Evolutionary conservation across 2,888 invertebrate species (phyloP).

Genomic region (Pyralis farinalis): DNA sequence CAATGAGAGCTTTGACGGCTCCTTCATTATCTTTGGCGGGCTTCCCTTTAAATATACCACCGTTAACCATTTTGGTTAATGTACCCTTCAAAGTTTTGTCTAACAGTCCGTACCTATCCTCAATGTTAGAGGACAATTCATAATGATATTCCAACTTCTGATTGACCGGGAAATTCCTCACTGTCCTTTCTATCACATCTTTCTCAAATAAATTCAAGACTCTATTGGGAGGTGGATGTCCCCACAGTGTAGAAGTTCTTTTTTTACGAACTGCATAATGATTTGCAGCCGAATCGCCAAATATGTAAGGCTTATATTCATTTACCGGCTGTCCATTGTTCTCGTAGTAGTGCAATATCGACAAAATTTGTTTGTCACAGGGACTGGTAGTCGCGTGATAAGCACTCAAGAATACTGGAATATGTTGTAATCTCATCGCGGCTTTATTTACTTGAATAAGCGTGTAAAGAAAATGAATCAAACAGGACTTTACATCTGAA

Average conservation of each 20-base stretch:
- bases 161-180: slow-evolving; percentile 85
- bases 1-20: slow-evolving; percentile 30
- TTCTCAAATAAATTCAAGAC: slow-evolving; percentile 86
- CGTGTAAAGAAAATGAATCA: slow-evolving; percentile 83
- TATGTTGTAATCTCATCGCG: slow-evolving; percentile 84
- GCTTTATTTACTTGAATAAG: slow-evolving; percentile 83
- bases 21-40: slow-evolving; percentile 40
- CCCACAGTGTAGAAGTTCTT: slow-evolving; percentile 80
- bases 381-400: slow-evolving; percentile 87
- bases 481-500: slow-evolving; percentile 77
- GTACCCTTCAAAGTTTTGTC: slow-evolving; percentile 27
- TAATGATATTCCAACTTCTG: slow-evolving; percentile 77
- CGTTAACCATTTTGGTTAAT: slow-evolving; percentile 36
- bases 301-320: slow-evolving; percentile 89
- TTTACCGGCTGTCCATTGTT: slow-evolving; percentile 82
- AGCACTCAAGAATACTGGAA: slow-evolving; percentile 88
- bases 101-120: slow-evolving; percentile 16
- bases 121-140: slow-evolving; percentile 38
- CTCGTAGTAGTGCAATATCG: slow-evolving; percentile 86
- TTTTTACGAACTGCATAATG: slow-evolving; percentile 86
- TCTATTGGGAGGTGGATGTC: slow-evolving; percentile 87
- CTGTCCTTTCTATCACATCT: slow-evolving; percentile 83
- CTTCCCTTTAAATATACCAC: slow-evolving; percentile 37
- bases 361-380: slow-evolving; percentile 86
- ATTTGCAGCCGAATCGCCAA: slow-evolving; percentile 90